Conservation (phyloP, 2,888 invertebrate genomes). For the Sericinus montela region DNA sequence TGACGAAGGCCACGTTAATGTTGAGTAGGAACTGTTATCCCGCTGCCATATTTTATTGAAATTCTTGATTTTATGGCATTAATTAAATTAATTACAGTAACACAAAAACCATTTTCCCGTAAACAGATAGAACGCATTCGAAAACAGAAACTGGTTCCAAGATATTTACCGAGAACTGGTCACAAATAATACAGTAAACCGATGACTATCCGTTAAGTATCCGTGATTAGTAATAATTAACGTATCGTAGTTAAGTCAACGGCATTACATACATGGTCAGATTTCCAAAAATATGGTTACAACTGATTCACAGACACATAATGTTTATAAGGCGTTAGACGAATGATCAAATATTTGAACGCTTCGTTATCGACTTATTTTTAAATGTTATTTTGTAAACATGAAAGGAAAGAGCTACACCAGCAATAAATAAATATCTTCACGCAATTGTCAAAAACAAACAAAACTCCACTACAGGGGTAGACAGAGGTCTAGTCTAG, state of each 20-base stretch:
- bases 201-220: background rate
- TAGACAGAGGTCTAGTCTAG: no score
- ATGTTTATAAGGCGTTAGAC: background rate
- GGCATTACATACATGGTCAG: background rate
- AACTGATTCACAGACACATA: background rate
- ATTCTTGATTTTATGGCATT: background rate
- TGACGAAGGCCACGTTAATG: no score
- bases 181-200: constrained; percentile 4
- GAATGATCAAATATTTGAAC: background rate
- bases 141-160: background rate
- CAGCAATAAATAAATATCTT: no score
- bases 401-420: no score
- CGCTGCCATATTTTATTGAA: no score
- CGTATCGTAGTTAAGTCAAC: constrained; percentile 4
- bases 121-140: background rate
- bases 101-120: background rate
- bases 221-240: constrained; percentile 6
- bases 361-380: no score
- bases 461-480: no score
- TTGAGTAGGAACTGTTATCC: no score
- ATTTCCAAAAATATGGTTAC: constrained; percentile 1
- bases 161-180: constrained; percentile 1
- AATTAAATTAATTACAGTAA: background rate
- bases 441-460: no score
- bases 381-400: background rate